Percentiles rank a stretch among this genome's conserved stretches.
These are phyloP conservation scores for Tachuris rubrigastra DNA, from an alignment of 2,113 vertebrate genomes.

Conservation along the genomic window DNA sequence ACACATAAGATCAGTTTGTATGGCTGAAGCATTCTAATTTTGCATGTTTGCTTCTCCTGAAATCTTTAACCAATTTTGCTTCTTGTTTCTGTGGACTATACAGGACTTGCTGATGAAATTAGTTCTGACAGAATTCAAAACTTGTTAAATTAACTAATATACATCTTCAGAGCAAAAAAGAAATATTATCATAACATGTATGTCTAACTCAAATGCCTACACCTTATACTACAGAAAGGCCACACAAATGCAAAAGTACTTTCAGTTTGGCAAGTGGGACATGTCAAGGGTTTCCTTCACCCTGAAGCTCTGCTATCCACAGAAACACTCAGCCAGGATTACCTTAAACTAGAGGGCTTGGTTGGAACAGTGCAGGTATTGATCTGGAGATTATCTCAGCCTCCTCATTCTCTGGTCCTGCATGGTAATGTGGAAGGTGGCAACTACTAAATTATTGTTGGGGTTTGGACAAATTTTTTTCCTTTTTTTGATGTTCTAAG, in stretches of 20 bases:
- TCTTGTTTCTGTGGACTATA: not conserved
- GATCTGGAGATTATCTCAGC: not conserved
- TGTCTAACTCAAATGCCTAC: not conserved
- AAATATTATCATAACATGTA: not conserved
- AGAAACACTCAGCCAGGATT: not conserved
- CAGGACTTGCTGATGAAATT: not conserved
- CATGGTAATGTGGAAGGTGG: not conserved
- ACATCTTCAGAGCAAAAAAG: not conserved
- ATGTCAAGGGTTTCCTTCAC: not conserved
- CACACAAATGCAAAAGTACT: not conserved
- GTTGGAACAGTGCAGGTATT: not conserved
- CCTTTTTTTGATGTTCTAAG: not conserved
- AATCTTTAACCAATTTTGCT: not conserved
- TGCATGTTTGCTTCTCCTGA: not conserved
- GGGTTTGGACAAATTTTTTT: not conserved
- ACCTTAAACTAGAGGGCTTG: not conserved
- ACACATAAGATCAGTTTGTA: not conserved
- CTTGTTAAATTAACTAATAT: not conserved
- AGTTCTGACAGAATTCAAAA: not conserved
- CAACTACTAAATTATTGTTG: not conserved
- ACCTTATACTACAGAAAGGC: not conserved
- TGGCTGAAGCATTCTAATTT: not conserved
- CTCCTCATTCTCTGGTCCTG: not conserved
- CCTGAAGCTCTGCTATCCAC: not conserved
- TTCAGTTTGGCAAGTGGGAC: not conserved